Evolutionary conservation across 1,140 invertebrate genomes (phyloP), one percentile per base, ranked within the genome.

Genomic region (Planococcus citri): DNA sequence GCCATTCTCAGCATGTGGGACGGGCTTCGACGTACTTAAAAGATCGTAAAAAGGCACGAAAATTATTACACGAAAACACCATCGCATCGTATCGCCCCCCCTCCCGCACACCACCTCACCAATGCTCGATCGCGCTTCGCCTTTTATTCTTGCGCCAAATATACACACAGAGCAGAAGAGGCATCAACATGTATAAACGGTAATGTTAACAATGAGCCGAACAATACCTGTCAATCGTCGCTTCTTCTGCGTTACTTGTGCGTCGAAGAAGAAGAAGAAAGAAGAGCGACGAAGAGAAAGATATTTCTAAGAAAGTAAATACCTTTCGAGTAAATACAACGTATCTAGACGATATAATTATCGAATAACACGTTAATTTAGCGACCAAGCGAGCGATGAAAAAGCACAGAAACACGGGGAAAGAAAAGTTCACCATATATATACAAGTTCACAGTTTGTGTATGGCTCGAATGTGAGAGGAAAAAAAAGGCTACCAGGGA

Each of bases 11-110:
- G 41, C 41, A 51, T 51, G 41, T n/a, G 41, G 41, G 12, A 51
- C 41, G 41, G 10, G 41, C 41, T 51, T 17, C n/a, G 41, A 20
- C 41, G 12, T 51, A 51, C 41, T 51, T 51, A 20, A 20, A 51
- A 51, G 41, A 51, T 51, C 41, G 41, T 51, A 51, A 51, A 51
- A 51, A 51, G 41, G 41, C 41, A 51, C 12, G n/a, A 51, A 51
- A 51, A 51, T 51, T 17, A 51, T 51, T 51, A 51, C 12, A 51
- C 12, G 41, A 17, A 51, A 14, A 51, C 12, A 51, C 41, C 3
- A 51, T 51, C 10, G 41, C 17, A 51, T 51, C n/a, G n/a, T n/a
- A n/a, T n/a, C n/a, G n/a, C n/a, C n/a, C n/a, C n/a, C n/a, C n/a
- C n/a, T n/a, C n/a, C n/a, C n/a, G n/a, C n/a, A n/a, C n/a, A n/a